Evolutionary conservation across 2,113 vertebrate genomes (phyloP), one percentile per base, ranked within the genome.

Genomic region (Empidonax traillii): DNA sequence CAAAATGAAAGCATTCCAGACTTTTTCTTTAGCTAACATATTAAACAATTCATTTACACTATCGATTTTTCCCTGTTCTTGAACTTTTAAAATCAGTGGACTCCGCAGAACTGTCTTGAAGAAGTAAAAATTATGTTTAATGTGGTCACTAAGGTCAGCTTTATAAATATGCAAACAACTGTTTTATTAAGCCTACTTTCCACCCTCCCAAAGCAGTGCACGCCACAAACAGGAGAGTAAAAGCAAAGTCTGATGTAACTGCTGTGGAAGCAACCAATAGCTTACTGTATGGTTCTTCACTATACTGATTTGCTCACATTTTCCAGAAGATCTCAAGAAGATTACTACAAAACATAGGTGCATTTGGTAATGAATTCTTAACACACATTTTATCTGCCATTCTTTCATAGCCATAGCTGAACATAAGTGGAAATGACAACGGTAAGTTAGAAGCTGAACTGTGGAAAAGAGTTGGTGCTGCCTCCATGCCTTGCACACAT

Each of bases 61-160:
- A 82, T 35, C 2, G 33, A 90, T 74, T 83, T 76, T 68, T 25
- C 39, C n/a, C 69, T 61, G 5, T 49, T 73, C 53, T 62, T 90
- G 41, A 85, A 63, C 63, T 93, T 87, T 41, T 49, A 53, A 76
- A 87, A 80, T 85, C n/a, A 86, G 43, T n/a, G 7, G 87, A 90
- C 58, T 75, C 67, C 85, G 14, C 14, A 96, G 39, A 88, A 92
- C n/a, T 68, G 52, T 30, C 63, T 39, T 88, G 53, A 93, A 88
- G 65, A 71, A 78, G 68, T 37, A 78, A 33, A 51, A 58, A 5
- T 9, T 16, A 66, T 62, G 27, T 87, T 85, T 85, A 77, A 83
- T 51, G 41, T 27, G 8, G 72, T 63, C 85, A 95, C 74, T 82
- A 68, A 91, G n/a, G 56, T 35, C 87, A 96, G 66, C 63, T 96